A percentile compares a stretch with the other conserved stretches of the same genome.
Conservation (phyloP, 2,888 invertebrate genomes). For the Spilosoma lubricipeda region DNA sequence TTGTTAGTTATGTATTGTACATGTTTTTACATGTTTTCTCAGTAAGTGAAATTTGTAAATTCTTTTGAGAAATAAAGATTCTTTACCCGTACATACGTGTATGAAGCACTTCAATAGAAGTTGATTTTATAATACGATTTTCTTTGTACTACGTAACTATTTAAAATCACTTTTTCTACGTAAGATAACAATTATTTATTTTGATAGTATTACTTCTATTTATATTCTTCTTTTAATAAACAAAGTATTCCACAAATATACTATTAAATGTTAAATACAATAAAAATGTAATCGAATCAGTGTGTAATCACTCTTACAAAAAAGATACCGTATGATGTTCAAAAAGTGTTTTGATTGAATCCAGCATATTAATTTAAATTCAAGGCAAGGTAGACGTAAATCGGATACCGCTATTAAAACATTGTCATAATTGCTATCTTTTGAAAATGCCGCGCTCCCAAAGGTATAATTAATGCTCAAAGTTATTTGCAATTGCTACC, state of each 20-base stretch:
- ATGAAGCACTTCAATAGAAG: no score
- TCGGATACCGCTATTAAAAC: not conserved
- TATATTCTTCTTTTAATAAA: not conserved
- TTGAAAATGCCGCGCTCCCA: not conserved
- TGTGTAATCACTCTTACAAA: not conserved
- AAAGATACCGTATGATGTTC: not conserved
- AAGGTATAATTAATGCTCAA: not conserved
- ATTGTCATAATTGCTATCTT: not conserved
- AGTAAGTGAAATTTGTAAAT: no score
- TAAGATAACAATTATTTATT: not conserved
- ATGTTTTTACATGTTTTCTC: no score
- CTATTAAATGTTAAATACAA: not conserved
- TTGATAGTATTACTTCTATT: not conserved
- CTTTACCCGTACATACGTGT: no score
- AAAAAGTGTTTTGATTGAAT: not conserved
- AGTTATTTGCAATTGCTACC: not conserved
- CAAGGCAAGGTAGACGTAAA: not conserved
- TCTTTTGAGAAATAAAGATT: no score
- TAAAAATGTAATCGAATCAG: not conserved
- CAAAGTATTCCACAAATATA: not conserved
- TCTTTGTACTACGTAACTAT: no score
- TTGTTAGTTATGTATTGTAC: no score
- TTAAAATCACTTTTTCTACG: no score
- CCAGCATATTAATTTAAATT: not conserved
- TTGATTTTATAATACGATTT: no score